Percentiles rank a stretch among this genome's conserved stretches.
Conservation (phyloP, 2,888 invertebrate genomes). For the Mermis nigrescens region DNA sequence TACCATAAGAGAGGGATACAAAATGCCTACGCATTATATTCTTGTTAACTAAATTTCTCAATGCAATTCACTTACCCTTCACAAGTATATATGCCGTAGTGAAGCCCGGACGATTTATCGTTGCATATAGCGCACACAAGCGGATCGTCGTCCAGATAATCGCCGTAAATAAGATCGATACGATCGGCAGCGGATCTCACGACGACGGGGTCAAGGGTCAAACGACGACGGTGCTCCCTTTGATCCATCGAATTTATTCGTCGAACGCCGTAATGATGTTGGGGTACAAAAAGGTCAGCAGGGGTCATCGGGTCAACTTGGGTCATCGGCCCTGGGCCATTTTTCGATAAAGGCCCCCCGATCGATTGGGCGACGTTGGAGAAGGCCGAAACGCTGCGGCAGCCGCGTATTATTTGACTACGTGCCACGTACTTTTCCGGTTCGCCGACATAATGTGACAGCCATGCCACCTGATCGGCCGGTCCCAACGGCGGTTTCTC, state of each 20-base stretch:
- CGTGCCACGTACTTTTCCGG: neutral
- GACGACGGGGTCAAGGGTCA: neutral
- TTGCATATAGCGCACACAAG: conserved; percentile 97
- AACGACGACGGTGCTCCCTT: neutral
- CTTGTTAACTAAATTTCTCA: too few species aligned
- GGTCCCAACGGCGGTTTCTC: too few species aligned
- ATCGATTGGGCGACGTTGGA: neutral
- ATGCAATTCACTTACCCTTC: conserved; percentile 53
- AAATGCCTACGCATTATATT: too few species aligned
- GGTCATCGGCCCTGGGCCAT: too few species aligned
- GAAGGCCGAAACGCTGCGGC: neutral
- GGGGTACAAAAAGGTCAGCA: too few species aligned
- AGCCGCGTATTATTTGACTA: neutral
- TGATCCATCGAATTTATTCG: neutral
- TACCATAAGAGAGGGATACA: too few species aligned
- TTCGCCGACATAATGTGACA: conserved; percentile 7
- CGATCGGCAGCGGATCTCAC: neutral
- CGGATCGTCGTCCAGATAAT: conserved; percentile 50
- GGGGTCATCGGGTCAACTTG: too few species aligned
- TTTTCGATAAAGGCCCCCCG: neutral
- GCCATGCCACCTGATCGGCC: conserved; percentile 7
- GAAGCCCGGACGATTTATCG: conserved; percentile 88
- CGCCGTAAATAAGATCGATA: neutral
- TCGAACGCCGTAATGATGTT: neutral
- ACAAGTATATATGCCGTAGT: conserved; percentile 95